Conservation (phyloP, 2,113 vertebrate genomes). For the Athene cunicularia region DNA sequence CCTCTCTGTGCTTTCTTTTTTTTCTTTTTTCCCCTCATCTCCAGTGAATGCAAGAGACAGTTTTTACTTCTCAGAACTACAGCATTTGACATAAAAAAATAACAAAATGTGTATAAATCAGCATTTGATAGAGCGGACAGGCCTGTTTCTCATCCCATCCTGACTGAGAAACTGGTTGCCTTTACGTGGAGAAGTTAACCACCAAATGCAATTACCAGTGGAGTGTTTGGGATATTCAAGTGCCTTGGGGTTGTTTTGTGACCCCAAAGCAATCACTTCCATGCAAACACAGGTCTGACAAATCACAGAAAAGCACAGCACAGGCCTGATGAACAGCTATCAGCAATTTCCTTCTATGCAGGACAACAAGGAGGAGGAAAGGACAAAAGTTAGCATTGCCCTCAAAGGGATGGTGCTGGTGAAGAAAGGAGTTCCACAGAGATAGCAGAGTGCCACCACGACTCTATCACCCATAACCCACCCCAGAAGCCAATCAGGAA, state of each 20-base stretch:
- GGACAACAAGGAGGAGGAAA: not conserved
- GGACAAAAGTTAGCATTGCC: not conserved
- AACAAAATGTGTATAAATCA: not conserved
- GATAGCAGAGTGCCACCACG: not conserved
- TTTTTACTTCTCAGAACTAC: not conserved
- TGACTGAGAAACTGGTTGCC: not conserved
- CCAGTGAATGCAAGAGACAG: not conserved
- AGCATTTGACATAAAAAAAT: not conserved
- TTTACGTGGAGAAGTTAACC: not conserved
- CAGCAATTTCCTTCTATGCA: not conserved
- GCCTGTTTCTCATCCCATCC: not conserved
- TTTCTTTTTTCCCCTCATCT: no score
- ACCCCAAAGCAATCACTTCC: not conserved
- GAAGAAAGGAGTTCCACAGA: not conserved
- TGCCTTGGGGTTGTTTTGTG: not conserved
- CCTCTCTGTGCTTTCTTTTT: not conserved
- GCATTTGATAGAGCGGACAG: not conserved
- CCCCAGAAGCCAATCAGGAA: not conserved
- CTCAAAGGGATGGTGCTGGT: not conserved
- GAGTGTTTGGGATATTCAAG: not conserved
- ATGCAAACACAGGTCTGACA: not conserved
- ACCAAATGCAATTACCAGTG: not conserved
- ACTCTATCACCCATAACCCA: not conserved
- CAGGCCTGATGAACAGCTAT: not conserved
- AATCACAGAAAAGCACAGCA: not conserved